Base-by-base conservation (phyloP, 2,113 vertebrate genomes). In the Tursiops truncatus region DNA sequence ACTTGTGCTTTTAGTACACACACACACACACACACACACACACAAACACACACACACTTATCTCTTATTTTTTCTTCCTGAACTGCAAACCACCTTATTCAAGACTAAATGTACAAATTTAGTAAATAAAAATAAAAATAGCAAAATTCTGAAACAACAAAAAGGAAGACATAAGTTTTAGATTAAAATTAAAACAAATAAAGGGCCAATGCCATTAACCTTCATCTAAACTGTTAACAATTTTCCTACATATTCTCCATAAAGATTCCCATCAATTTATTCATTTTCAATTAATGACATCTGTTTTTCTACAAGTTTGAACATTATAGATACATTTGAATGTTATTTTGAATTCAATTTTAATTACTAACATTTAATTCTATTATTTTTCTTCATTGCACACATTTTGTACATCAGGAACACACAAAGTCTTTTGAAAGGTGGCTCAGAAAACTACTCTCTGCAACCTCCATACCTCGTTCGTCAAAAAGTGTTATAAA, bases 141-240 rank as follows among this genome's bases (percentile, higher is more conserved):
- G 31, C 71, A 23, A 79, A 90, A 85, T 60, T 31, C 23, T 76
- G 28, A 47, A 79, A 71, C 62, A 81, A 90, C 20, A 80, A 53
- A 83, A 83, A 58, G 26, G 20, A 84, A 71, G 62, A 8, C 9
- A 26, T 50, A 41, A 70, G 33, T 81, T 94, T 56, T 36, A 89
- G 83, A 63, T 70, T 41, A 76, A 83, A 95, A 92, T 33, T 10
- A 91, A 96, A 92, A 94, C 56, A 92, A 88, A 94, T 44, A 92
- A 92, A 26, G 6, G 36, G 36, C 17, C 56, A 91, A 50, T 23
- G 20, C 23, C 3, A 79, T 41, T 80, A 79, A 56, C 36, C 13
- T 90, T 65, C 47, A 31, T 68, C 25, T 85, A 91, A 4, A 80
- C 63, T 50, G 0, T 50, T 25, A 65, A 12, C n/a, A 70, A 84